Evolutionary conservation across 1,140 invertebrate species (phyloP), one percentile per base, ranked within the genome.

Genomic region (Pogonomyrmex californicus): DNA sequence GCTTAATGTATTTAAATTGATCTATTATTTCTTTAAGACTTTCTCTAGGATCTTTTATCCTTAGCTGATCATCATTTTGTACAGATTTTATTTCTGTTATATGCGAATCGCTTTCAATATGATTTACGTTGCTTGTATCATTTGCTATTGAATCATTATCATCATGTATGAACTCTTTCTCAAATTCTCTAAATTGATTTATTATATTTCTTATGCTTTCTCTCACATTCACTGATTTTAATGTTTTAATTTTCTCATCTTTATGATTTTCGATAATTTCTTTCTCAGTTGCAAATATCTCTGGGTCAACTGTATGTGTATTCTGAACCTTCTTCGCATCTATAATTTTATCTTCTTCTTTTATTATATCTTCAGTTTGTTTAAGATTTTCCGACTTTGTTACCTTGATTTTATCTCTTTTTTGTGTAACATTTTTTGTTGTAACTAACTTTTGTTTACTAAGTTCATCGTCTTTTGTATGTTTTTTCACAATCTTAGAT

Each of bases 181-280:
- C 95, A 66, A 95, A 95, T 86, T 95, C 93, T 66, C 93, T 94
- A 79, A 95, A 95, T 79, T 95, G 94, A 75, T 91, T 91, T 86
- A 95, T 95, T 87, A 95, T 95, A 71, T 94, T 95, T 81, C 90
- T 92, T 77, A 95, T 95, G 70, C 91, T 95, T 78, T 95, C 94
- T 82, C 92, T 93, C n/a, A 95, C 91, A 60, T 92, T 93, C 23
- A 87, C 17, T 30, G 56, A 12, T 70, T 87, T 82, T 9, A 49
- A n/a, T 58, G 44, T 12, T 41, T 78, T 68, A 14, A n/a, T 9
- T 0, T 17, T 66, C 23, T 91, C 7, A 81, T 44, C 10, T 71
- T 82, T 17, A 63, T 33, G 23, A 1, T 66, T 30, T 68, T 86
- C 51, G 23, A 12, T 0, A 23, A 38, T 70, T 81, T 91, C 10